Evolutionary conservation across 2,888 invertebrate genomes (phyloP), one percentile per base, ranked within the genome.

Genomic region (Conchocele bisecta): DNA sequence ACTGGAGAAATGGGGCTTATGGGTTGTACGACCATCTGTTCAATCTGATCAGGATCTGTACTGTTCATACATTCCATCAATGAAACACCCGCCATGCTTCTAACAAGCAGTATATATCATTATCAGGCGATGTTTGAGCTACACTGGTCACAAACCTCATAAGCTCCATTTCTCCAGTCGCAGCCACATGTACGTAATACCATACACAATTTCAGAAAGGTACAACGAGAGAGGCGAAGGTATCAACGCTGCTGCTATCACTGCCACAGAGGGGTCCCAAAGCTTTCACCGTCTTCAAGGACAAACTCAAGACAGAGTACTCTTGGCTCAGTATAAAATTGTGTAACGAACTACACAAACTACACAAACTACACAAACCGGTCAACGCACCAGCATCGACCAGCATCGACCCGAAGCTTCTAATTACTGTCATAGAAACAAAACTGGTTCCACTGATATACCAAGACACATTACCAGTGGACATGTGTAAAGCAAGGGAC

Each of bases 311-410:
- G 17, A 74, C 72, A 37, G 85, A 85, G 56, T 84, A 85, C 67
- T 76, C 81, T 1, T 86, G 86, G 86, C 78, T 86, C 1, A 75
- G 81, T 7, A 73, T 84, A 24, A 76, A 67, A 57, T 66, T 83
- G 20, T 60, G 59, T 20, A 73, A 72, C 15, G 83, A 83, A 56
- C 60, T 76, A 0, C 65, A 57, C n/a, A n/a, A n/a, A n/a, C n/a
- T n/a, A n/a, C n/a, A n/a, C n/a, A n/a, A n/a, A n/a, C n/a, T n/a
- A n/a, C n/a, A n/a, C 37, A 74, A 73, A 41, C 60, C 68, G 26
- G 74, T 74, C 46, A 77, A 74, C 42, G 73, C 71, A 0, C 77
- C 73, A 50, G 41, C 54, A 3, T n/a, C n/a, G n/a, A n/a, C n/a
- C n/a, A n/a, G n/a, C n/a, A n/a, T n/a, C n/a, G n/a, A n/a, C n/a